phyloP scores from a whole-genome alignment of 2,888 invertebrate genomes.

The Sinotaia quadrata region DNA sequence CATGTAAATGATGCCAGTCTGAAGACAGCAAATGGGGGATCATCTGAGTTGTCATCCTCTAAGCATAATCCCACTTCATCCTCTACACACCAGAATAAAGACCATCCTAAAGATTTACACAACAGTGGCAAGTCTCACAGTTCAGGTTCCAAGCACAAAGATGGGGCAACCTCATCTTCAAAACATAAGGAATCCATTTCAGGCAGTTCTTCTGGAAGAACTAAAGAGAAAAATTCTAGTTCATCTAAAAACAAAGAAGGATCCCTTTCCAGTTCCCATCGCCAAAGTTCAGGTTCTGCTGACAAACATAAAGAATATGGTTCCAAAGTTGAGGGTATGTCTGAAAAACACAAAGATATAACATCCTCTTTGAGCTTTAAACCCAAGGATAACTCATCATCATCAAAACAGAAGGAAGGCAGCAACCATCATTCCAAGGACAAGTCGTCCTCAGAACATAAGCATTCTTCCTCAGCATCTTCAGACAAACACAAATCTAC shows the following conservation, averaged over 20 bases:
- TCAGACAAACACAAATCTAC: slow-evolving; percentile 31
- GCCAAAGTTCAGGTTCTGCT: slow-evolving; percentile 6
- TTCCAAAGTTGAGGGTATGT: background rate
- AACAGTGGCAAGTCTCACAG: slow-evolving; percentile 10
- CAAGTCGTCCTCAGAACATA: slow-evolving; percentile 15
- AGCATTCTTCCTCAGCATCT: slow-evolving; percentile 36
- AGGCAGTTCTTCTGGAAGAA: slow-evolving; percentile 41
- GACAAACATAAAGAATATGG: slow-evolving; percentile 9
- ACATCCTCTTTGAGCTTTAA: slow-evolving; percentile 6
- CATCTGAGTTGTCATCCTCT: background rate
- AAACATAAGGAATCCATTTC: slow-evolving; percentile 36
- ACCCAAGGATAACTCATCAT: slow-evolving; percentile 31
- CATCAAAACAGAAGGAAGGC: slow-evolving; percentile 39
- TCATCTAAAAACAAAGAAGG: slow-evolving; percentile 35
- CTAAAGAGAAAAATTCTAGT: slow-evolving; percentile 6
- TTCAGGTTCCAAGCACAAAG: slow-evolving; percentile 41
- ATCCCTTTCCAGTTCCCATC: slow-evolving; percentile 13
- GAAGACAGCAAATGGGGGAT: background rate
- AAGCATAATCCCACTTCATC: slow-evolving; percentile 33
- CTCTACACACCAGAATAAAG: slow-evolving; percentile 49
- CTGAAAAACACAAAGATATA: slow-evolving; percentile 35
- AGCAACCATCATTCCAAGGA: slow-evolving; percentile 31
- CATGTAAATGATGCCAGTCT: background rate
- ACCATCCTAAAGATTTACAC: slow-evolving; percentile 32
- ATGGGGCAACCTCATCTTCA: slow-evolving; percentile 39